These are phyloP conservation scores for Paramormyrops kingsleyae DNA, from an alignment of 2,113 vertebrate species.

Conservation along the genomic window DNA sequence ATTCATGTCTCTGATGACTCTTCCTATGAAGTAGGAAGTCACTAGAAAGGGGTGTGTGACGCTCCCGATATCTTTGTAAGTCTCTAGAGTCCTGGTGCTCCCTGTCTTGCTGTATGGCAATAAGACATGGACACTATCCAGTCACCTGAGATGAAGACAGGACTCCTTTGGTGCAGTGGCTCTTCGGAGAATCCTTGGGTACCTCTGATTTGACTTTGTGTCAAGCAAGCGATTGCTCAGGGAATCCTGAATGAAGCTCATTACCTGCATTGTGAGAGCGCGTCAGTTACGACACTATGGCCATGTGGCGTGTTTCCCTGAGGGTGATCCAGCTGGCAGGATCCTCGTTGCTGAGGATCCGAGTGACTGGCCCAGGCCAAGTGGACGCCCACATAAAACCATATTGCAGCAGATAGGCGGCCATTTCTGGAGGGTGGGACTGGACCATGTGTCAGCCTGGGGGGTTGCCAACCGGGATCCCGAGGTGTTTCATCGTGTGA, in stretches of 20 bases:
- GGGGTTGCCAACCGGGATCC: no score
- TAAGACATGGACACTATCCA: neutral
- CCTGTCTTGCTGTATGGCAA: neutral
- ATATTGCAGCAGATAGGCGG: neutral
- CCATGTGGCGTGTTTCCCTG: neutral
- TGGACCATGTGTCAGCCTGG: neutral
- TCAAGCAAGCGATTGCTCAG: neutral
- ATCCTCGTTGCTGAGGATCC: neutral
- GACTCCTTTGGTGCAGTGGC: neutral
- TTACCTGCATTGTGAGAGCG: neutral
- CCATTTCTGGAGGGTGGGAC: neutral
- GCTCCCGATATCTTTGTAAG: neutral
- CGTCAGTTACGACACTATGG: neutral
- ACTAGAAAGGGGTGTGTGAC: neutral
- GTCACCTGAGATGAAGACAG: no score
- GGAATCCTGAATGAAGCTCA: neutral
- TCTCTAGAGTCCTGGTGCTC: no score
- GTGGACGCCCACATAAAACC: neutral
- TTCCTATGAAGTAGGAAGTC: neutral
- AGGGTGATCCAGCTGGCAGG: neutral
- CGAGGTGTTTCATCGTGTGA: neutral
- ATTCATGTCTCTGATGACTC: neutral
- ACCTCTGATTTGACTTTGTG: neutral
- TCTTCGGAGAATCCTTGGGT: neutral
- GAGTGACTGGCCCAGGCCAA: neutral